A percentile compares a stretch with the other conserved stretches of the same genome.
Conservation (phyloP, 1,140 invertebrate genomes). For the Cryptotermes secundus region DNA sequence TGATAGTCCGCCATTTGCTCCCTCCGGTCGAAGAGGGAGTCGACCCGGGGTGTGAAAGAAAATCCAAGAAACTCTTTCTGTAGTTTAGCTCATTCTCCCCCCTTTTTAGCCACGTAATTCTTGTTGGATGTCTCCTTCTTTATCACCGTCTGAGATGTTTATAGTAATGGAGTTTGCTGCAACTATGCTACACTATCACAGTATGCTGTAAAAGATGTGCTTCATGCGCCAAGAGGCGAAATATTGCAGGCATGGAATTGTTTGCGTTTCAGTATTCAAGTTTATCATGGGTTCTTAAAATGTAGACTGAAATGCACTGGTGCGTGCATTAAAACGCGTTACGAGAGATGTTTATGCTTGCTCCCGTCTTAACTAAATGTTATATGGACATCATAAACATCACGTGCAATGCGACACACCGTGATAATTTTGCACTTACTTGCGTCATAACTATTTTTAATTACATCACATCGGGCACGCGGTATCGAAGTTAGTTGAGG, state of each 20-base stretch:
- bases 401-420: no score
- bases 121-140: background rate
- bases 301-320: no score
- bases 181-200: background rate
- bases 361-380: no score
- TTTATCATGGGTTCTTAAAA: background rate
- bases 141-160: slow-evolving; percentile 10
- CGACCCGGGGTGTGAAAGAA: background rate
- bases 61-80: background rate
- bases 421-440: no score
- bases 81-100: background rate
- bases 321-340: no score
- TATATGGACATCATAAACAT: no score
- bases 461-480: no score
- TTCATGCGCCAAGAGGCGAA: background rate
- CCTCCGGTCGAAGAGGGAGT: background rate
- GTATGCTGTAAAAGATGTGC: background rate
- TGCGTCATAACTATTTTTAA: no score
- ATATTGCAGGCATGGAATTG: background rate
- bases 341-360: no score
- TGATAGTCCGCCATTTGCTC: background rate
- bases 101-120: background rate
- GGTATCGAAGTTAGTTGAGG: no score
- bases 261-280: background rate
- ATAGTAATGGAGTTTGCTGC: background rate